These are phyloP conservation scores for Bubo blakistoni DNA, from an alignment of 2,113 vertebrate genomes.

Conservation along the genomic window DNA sequence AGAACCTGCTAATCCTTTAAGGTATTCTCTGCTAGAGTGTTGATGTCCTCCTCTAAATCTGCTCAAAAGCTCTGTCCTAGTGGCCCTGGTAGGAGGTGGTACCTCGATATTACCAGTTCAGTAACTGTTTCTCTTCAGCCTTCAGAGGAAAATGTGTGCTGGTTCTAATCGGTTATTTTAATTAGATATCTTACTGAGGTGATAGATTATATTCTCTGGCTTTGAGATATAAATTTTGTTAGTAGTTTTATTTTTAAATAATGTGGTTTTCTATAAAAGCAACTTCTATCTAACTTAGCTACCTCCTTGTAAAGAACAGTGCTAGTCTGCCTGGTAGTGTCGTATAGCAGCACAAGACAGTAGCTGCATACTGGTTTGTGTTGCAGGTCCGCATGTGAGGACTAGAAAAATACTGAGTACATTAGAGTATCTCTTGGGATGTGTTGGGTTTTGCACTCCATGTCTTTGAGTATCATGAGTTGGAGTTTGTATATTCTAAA, in stretches of 20 bases:
- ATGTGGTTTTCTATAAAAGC: accelerated
- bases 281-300: neutral
- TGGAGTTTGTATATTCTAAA: neutral
- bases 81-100: neutral
- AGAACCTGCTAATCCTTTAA: neutral
- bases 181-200: neutral
- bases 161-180: neutral
- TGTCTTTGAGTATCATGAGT: neutral
- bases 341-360: neutral
- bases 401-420: neutral
- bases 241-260: neutral
- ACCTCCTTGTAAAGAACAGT: neutral
- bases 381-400: neutral
- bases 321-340: neutral
- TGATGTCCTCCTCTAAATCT: neutral
- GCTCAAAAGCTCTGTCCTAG: neutral
- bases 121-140: neutral
- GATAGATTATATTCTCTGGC: neutral
- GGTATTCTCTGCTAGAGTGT: neutral
- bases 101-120: neutral
- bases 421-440: neutral
- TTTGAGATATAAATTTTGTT: neutral
- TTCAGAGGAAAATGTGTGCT: neutral
- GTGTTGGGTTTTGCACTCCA: neutral
- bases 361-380: neutral